Base-by-base conservation (phyloP, 1,140 invertebrate genomes). In the Leptinotarsa texana region DNA sequence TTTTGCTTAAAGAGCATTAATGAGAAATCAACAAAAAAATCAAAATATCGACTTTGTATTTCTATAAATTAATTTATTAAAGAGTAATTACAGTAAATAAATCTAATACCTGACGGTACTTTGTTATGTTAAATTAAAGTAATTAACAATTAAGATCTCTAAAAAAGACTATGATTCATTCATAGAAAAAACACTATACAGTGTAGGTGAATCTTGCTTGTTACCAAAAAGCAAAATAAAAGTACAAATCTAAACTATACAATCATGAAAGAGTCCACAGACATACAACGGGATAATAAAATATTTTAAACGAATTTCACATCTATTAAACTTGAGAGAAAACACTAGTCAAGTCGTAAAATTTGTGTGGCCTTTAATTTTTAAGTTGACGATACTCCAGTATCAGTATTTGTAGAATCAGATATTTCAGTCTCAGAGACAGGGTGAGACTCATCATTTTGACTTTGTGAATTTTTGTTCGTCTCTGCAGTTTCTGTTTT, bases 401-500 rank as follows among this genome's bases (percentile, higher is more conserved):
- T 76, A 80, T 77, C 80, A 78, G 62, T 77, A 80, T 77, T 80
- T 80, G 75, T 66, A 74, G 78, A 71, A 77, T 81, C 78, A 76
- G 72, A 79, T 77, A 74, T 76, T 77, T 72, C 63, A 63, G 74
- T 80, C 75, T 79, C 77, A 75, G 76, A 66, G 61, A 68, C 68
- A 80, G 78, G 73, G 75, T 77, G 79, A 81, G 80, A 81, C 75
- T 51, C 76, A 63, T 77, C 77, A 79, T 78, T 78, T 73, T 74
- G 73, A 78, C 48, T 78, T 72, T 80, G 75, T 76, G 81, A 81
- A 81, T 76, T 82, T 83, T 82, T 80, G 80, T 83, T 82, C 78
- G 77, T 77, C 80, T 83, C 83, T 75, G 82, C 81, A 78, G 80
- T 76, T 67, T 74, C 77, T 69, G 74, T 82, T 84, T 84, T 84